Evolutionary conservation across 2,797 vertebrate species (phyloP), one percentile per base, ranked within the genome.

Genomic region (Neopelma chrysocephalum): DNA sequence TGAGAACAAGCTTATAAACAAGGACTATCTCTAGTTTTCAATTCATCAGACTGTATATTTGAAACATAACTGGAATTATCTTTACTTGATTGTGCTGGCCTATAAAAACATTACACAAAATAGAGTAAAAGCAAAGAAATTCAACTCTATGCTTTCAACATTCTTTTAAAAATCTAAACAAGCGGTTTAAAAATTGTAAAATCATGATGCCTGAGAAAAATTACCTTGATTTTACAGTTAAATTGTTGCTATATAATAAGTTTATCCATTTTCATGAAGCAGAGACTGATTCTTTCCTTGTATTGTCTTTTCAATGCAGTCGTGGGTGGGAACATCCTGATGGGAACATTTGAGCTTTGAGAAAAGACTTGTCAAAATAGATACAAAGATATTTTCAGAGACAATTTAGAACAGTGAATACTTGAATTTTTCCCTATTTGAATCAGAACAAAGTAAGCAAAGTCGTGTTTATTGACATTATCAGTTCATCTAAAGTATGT

Each of bases 341-440:
- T 72, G 42, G 40, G 61, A 95, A 62, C 34, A 23, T 54, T 69
- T 62, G 40, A 86, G 70, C 45, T 84, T 62, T 71, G 42, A 87
- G 60, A 90, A 94, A 81, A 43, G 3, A 6, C 51, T n/a, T 93
- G 91, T 86, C 90, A 93, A 96, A 96, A 94, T 36, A 96, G 66
- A 84, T 14, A 48, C 9, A 91, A 50, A 91, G 38, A 61, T 62
- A 53, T 69, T 92, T 91, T 86, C 82, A 80, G 85, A 58, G 70
- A 42, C 48, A 87, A 87, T 89, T 93, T 77, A 76, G 19, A 93
- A 25, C 20, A 56, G 6, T 9, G 62, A 84, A 75, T 42, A 66
- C 23, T 80, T 65, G 69, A 58, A 42, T 90, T 50, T 73, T 88
- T 10, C 51, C 86, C 54, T 73, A 10, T 70, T 79, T 70, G 34